A percentile compares a stretch with the other conserved stretches of the same genome.
phyloP scores from a whole-genome alignment of 2,113 vertebrate species.

The Neopipo cinnamomea region DNA sequence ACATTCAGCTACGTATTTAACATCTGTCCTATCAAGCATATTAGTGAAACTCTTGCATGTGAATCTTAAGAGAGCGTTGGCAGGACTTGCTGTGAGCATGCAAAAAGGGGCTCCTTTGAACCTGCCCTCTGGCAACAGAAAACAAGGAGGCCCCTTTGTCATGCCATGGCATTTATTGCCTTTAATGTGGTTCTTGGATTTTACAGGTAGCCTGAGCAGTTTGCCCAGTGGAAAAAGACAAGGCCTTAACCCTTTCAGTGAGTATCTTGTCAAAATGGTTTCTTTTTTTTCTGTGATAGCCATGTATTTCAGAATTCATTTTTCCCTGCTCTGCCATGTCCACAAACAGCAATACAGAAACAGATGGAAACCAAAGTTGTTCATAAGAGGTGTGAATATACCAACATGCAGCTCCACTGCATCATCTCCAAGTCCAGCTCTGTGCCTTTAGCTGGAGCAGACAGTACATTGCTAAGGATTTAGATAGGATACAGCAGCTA shows the following conservation, averaged over 20 bases:
- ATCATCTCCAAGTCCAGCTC: not conserved
- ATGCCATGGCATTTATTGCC: not conserved
- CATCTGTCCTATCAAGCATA: not conserved
- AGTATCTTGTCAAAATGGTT: constrained; percentile 72
- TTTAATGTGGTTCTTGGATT: constrained; percentile 52
- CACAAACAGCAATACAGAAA: not conserved
- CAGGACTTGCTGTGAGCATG: not conserved
- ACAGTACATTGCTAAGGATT: not conserved
- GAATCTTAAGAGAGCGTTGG: not conserved
- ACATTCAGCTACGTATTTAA: not conserved
- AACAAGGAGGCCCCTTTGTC: not conserved
- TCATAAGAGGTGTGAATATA: not conserved
- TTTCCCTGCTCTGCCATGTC: not conserved
- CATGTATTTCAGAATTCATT: not conserved
- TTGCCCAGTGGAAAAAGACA: constrained; percentile 86
- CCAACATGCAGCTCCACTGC: not conserved
- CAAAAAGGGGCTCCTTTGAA: not conserved
- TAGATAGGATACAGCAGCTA: not conserved
- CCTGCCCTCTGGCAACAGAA: not conserved
- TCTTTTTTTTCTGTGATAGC: not conserved
- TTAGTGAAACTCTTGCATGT: not conserved
- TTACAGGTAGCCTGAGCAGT: constrained; percentile 82
- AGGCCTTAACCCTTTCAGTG: constrained; percentile 90
- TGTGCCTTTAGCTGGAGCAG: not conserved
- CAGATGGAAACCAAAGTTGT: not conserved